Conservation (phyloP, 2,888 invertebrate species). For the Cetonia aurata region DNA sequence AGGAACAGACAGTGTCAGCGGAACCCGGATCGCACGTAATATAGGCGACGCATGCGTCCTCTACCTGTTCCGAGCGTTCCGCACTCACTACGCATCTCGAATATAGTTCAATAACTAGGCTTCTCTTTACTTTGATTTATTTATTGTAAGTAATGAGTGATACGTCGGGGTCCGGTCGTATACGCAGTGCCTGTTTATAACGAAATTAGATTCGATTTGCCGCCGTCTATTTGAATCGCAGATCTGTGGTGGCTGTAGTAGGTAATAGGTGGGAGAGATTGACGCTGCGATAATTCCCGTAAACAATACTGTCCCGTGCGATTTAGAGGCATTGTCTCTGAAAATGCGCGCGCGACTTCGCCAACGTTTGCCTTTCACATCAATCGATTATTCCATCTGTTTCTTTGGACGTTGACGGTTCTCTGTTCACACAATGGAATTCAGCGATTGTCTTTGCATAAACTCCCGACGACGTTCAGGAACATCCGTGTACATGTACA, state of each 20-base stretch:
- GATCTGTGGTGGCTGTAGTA: too few species aligned
- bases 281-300: constrained; percentile 12
- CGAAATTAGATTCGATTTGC: constrained; percentile 21
- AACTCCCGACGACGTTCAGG: background rate
- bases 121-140: constrained; percentile 38
- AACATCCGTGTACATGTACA: background rate
- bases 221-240: constrained; percentile 21
- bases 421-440: constrained; percentile 13
- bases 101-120: constrained; percentile 43
- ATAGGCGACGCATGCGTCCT: constrained; percentile 52
- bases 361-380: constrained; percentile 27
- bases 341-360: constrained; percentile 24
- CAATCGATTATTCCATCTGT: constrained; percentile 34
- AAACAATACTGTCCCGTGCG: background rate
- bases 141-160: constrained; percentile 40
- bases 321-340: constrained; percentile 20
- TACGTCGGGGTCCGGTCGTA: constrained; percentile 20
- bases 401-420: constrained; percentile 12
- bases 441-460: constrained; percentile 10
- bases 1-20: constrained; percentile 50
- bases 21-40: constrained; percentile 43
- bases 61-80: constrained; percentile 41
- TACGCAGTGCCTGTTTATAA: constrained; percentile 27
- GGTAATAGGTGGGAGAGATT: background rate
- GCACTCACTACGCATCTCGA: constrained; percentile 37